A percentile compares a stretch with the other conserved stretches of the same genome.
phyloP scores from a whole-genome alignment of 1,140 invertebrate species.

The Galendromus occidentalis region DNA sequence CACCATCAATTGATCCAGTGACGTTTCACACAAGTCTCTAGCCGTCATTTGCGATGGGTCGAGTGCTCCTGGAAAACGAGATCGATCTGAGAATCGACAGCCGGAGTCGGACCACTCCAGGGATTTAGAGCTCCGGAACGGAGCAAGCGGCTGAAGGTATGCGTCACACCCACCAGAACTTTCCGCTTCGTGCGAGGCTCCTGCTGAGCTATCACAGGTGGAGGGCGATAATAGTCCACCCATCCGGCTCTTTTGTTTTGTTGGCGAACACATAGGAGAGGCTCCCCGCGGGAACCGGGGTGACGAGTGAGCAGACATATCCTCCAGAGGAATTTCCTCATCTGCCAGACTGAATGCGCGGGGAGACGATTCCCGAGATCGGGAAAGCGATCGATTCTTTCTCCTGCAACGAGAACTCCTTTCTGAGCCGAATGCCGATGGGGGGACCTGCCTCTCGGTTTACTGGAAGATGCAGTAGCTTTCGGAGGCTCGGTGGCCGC shows the following conservation, averaged over 20 bases:
- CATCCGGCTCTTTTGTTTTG: not conserved
- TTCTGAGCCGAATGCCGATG: not conserved
- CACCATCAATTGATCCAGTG: not conserved
- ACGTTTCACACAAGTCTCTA: not conserved
- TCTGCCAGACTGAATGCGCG: not conserved
- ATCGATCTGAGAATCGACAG: not conserved
- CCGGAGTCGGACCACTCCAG: not conserved
- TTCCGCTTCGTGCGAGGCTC: not conserved
- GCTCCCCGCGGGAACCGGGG: not conserved
- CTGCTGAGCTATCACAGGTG: not conserved
- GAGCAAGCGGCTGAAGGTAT: not conserved
- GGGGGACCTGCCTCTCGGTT: not conserved
- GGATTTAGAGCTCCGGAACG: not conserved
- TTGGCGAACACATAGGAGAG: not conserved
- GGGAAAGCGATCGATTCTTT: not conserved
- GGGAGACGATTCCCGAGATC: not conserved
- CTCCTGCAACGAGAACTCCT: not conserved
- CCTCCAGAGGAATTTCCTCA: conserved; percentile 2
- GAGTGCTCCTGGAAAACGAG: not conserved
- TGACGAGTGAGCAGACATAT: conserved; percentile 1
- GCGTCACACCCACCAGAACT: not conserved
- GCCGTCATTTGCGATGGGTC: not conserved
- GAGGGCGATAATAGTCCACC: not conserved
- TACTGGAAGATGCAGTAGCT: not conserved
- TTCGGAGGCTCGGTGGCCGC: not conserved